phyloP scores from a whole-genome alignment of 2,113 vertebrate genomes.

The Corynorhinus townsendii region DNA sequence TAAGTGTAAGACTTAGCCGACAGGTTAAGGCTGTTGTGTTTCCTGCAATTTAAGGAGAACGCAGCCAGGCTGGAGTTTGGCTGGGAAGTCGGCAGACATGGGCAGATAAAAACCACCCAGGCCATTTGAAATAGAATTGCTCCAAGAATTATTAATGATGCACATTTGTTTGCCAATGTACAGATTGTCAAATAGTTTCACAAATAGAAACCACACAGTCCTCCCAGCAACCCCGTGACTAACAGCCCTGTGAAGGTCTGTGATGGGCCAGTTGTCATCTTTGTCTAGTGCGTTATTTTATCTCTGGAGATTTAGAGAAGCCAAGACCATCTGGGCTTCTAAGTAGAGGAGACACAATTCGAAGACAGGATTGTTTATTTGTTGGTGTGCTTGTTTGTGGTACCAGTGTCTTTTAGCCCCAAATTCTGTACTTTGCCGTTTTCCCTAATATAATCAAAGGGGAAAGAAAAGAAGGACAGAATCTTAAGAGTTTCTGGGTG shows the following conservation, averaged over 20 bases:
- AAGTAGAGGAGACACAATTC: neutral
- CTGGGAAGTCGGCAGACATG: neutral
- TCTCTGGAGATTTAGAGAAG: neutral
- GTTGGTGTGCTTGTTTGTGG: neutral
- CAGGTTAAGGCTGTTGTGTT: neutral
- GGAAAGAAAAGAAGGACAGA: neutral
- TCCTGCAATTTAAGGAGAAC: neutral
- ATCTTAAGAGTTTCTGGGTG: neutral
- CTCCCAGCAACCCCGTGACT: neutral
- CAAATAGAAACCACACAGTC: neutral
- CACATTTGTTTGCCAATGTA: neutral
- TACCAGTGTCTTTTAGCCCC: neutral
- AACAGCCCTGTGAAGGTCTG: neutral
- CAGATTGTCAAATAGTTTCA: neutral
- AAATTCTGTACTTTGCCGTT: neutral
- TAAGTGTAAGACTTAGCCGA: neutral
- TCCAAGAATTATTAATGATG: neutral
- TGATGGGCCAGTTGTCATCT: fast-evolving
- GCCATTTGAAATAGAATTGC: neutral
- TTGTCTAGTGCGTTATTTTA: neutral
- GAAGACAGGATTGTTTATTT: neutral
- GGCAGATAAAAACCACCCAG: neutral
- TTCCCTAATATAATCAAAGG: neutral
- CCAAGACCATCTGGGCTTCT: neutral
- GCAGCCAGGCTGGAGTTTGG: neutral